Conservation (phyloP, 2,797 vertebrate genomes). For the Sebastes elongatus region DNA sequence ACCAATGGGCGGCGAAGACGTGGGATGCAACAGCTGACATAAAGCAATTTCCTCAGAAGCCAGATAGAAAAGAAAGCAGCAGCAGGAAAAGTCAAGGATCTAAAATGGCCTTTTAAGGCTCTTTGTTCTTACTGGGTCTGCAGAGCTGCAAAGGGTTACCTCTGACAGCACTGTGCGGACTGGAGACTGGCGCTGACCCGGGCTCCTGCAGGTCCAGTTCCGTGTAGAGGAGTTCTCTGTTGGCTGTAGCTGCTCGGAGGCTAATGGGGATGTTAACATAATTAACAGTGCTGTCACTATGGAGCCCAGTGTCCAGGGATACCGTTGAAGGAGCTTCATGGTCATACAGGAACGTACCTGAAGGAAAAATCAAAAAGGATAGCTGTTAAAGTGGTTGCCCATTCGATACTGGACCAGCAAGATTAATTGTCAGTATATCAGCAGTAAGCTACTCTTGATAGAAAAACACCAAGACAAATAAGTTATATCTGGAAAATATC, state of each 20-base stretch:
- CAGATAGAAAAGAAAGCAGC: not conserved
- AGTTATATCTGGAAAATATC: not conserved
- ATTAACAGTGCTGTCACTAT: slow-evolving; percentile 71
- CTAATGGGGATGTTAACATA: slow-evolving; percentile 90
- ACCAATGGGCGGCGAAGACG: not conserved
- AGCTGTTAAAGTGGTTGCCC: not conserved
- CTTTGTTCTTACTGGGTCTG: slow-evolving; percentile 26
- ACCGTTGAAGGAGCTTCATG: slow-evolving; percentile 17
- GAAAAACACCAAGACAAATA: not conserved
- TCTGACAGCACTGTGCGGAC: slow-evolving; percentile 67
- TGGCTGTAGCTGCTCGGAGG: slow-evolving; percentile 71
- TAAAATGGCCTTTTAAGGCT: not conserved
- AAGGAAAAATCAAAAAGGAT: not conserved
- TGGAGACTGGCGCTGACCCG: not conserved
- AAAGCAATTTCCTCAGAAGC: not conserved
- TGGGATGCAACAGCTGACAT: not conserved
- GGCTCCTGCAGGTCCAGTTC: slow-evolving; percentile 86
- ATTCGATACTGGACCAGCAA: not conserved
- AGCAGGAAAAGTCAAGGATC: not conserved
- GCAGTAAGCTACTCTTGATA: not conserved
- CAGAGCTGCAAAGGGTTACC: slow-evolving; percentile 72
- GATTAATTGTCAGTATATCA: not conserved
- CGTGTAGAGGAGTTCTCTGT: slow-evolving; percentile 85
- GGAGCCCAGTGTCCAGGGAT: slow-evolving; percentile 37
- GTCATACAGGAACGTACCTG: slow-evolving; percentile 74